Evolutionary conservation across 2,113 vertebrate species (phyloP).

Genomic region (Charadrius vociferus): DNA sequence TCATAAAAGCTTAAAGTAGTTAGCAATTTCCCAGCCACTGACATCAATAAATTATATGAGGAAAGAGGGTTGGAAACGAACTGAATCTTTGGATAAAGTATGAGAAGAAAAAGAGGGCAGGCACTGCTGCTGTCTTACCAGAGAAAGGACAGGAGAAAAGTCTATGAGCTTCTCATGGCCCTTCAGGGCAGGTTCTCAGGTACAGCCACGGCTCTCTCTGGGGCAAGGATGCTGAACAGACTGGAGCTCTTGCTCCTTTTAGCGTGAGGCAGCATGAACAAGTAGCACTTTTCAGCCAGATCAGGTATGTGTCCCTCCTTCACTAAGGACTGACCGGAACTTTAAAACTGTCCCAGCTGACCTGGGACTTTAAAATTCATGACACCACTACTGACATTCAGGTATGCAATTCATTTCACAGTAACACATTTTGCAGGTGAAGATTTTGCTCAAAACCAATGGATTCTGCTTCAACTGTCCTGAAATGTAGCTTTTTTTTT

Average conservation of each 20-base stretch:
- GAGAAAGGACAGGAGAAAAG: neutral
- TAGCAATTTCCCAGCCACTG: conserved; percentile 14
- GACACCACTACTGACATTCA: neutral
- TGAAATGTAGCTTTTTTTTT: neutral
- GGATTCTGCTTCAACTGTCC: neutral
- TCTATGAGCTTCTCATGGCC: neutral
- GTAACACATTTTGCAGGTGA: neutral
- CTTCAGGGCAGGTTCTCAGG: neutral
- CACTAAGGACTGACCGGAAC: neutral
- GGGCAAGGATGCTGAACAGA: neutral
- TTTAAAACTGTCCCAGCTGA: neutral
- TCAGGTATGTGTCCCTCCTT: neutral
- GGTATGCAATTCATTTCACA: neutral
- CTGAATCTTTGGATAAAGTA: neutral
- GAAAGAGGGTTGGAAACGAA: neutral
- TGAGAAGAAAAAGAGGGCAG: neutral
- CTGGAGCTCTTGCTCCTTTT: neutral
- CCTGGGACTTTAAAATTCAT: neutral
- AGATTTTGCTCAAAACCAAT: neutral
- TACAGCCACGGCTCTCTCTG: neutral
- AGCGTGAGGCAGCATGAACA: neutral
- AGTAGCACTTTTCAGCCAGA: neutral
- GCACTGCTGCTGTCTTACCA: neutral
- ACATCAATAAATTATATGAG: conserved; percentile 56
- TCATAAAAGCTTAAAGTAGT: conserved; percentile 33